A percentile compares a stretch with the other conserved stretches of the same genome.
These are phyloP conservation scores for Lophius piscatorius DNA, from an alignment of 2,113 vertebrate genomes.

Conservation along the genomic window DNA sequence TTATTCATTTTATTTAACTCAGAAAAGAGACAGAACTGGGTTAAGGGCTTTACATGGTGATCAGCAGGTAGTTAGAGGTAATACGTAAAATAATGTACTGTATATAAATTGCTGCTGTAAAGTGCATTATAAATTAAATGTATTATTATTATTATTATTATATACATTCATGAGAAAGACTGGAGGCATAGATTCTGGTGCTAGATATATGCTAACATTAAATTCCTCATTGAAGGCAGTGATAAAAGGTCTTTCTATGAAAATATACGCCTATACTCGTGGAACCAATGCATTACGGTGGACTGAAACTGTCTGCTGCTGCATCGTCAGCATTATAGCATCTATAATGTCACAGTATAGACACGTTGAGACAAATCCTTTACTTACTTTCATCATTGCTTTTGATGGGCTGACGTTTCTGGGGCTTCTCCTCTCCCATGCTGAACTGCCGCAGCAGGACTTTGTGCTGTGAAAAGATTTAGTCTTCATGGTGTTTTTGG, in stretches of 20 bases:
- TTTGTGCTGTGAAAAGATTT: conserved; percentile 86
- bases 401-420: conserved; percentile 91
- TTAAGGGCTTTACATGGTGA: not conserved
- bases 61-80: not conserved
- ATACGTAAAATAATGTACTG: not conserved
- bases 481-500: not conserved
- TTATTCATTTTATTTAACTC: not conserved
- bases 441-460: conserved; percentile 94
- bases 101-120: not conserved
- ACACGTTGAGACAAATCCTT: too few species aligned
- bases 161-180: too few species aligned
- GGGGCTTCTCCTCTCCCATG: conserved; percentile 89
- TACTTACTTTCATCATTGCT: conserved; percentile 91
- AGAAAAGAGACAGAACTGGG: not conserved
- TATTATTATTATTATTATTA: too few species aligned
- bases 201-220: too few species aligned
- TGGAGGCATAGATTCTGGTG: too few species aligned
- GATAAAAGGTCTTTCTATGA: not conserved
- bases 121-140: not conserved
- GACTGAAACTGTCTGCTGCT: too few species aligned
- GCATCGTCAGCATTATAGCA: too few species aligned
- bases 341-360: too few species aligned
- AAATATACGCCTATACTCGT: too few species aligned
- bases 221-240: too few species aligned
- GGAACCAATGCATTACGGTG: too few species aligned